phyloP scores from a whole-genome alignment of 2,113 vertebrate genomes.

The Phodopus roborovskii region DNA sequence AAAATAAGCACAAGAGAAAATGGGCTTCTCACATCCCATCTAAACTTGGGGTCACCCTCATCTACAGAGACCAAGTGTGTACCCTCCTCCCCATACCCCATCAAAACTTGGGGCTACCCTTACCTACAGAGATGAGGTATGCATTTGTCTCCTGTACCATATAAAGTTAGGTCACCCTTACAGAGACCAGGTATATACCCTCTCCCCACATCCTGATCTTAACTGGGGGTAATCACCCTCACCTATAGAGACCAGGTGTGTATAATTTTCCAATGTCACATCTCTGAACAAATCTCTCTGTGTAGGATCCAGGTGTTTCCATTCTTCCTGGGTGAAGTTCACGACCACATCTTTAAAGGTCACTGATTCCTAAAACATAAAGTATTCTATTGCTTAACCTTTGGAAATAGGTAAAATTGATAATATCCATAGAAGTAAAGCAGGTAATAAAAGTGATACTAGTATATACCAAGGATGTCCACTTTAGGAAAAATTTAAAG shows the following conservation, averaged over 20 bases:
- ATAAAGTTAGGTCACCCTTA: slow-evolving; percentile 48
- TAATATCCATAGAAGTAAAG: not conserved
- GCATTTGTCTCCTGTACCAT: not conserved
- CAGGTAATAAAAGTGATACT: not conserved
- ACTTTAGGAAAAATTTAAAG: slow-evolving; percentile 8
- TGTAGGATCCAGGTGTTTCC: slow-evolving; percentile 74
- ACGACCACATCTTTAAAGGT: slow-evolving; percentile 82
- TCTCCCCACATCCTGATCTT: not conserved
- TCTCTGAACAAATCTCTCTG: slow-evolving; percentile 82
- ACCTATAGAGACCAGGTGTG: slow-evolving; percentile 81
- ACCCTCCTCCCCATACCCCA: not conserved
- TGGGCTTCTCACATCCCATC: not conserved
- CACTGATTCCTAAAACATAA: slow-evolving; percentile 76
- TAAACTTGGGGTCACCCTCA: slow-evolving; percentile 23
- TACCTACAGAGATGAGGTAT: slow-evolving; percentile 78
- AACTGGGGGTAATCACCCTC: slow-evolving; percentile 3
- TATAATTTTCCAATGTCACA: slow-evolving; percentile 80
- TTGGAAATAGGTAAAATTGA: not conserved
- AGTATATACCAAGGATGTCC: not conserved
- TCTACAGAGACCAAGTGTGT: slow-evolving; percentile 77
- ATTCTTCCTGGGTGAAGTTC: slow-evolving; percentile 81
- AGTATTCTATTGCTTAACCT: slow-evolving; percentile 19
- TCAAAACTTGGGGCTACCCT: not conserved
- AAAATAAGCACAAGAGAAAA: not conserved
- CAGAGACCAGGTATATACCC: slow-evolving; percentile 45